phyloP scores from a whole-genome alignment of 2,888 invertebrate species.

The Hedychridium roseum region DNA sequence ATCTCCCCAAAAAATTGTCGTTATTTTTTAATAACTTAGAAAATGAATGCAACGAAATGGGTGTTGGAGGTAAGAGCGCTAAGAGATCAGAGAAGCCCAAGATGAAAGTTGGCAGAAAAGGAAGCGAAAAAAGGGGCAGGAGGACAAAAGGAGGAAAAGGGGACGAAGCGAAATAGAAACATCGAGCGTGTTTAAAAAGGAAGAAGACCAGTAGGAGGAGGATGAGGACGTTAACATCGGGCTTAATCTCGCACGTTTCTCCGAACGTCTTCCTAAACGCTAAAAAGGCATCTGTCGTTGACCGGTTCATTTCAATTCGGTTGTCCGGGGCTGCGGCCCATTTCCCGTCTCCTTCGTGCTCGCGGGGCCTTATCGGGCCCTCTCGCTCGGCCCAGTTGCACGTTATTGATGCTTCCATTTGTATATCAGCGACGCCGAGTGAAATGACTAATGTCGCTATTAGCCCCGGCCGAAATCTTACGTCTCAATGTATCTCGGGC shows the following conservation, averaged over 20 bases:
- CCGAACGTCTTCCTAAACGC: conserved; percentile 35
- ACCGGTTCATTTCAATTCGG: conserved; percentile 37
- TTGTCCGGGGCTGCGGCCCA: conserved; percentile 10
- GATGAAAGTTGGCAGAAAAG: not conserved
- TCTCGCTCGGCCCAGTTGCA: conserved; percentile 5
- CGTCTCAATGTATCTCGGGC: conserved; percentile 45
- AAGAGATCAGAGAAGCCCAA: not conserved
- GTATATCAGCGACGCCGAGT: conserved; percentile 52
- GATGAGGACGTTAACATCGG: conserved; percentile 9
- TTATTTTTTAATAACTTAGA: no score
- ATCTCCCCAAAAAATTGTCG: no score
- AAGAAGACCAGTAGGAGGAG: not conserved
- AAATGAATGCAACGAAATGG: no score
- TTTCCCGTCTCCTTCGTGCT: conserved; percentile 3
- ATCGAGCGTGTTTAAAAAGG: not conserved
- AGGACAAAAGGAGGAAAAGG: conserved; percentile 1
- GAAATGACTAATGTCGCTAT: conserved; percentile 61
- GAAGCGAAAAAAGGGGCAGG: not conserved
- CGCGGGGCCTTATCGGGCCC: not conserved
- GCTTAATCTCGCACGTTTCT: conserved; percentile 43
- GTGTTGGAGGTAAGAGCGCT: no score
- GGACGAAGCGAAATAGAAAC: conserved; percentile 10
- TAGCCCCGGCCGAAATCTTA: conserved; percentile 47
- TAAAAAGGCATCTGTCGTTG: conserved; percentile 38
- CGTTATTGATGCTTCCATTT: conserved; percentile 59